Evolutionary conservation across 2,888 invertebrate genomes (phyloP).

Genomic region (Polydesmus complanatus): DNA sequence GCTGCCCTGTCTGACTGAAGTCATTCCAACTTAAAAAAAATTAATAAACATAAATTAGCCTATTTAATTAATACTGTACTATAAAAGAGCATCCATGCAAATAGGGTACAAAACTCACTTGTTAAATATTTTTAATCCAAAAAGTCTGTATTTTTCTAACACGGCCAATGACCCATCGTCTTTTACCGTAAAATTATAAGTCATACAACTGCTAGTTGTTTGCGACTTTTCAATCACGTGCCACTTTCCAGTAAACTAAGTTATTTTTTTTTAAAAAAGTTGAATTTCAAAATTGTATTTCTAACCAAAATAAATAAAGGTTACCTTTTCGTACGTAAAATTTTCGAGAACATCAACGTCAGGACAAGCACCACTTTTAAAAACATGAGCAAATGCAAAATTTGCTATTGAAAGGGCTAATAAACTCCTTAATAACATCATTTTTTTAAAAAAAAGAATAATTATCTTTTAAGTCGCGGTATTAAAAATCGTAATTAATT

Average conservation of each 20-base stretch:
- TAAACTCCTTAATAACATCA: too few species aligned
- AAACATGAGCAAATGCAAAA: constrained; percentile 44
- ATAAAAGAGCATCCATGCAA: too few species aligned
- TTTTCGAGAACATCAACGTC: constrained; percentile 54
- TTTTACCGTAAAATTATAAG: constrained; percentile 53
- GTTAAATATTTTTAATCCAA: constrained; percentile 5
- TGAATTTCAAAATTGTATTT: not conserved
- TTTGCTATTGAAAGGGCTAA: too few species aligned
- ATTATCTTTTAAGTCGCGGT: too few species aligned
- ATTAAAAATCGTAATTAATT: too few species aligned
- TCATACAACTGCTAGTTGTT: constrained; percentile 62
- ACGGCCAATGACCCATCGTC: constrained; percentile 37
- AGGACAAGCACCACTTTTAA: constrained; percentile 60
- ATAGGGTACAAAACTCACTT: too few species aligned
- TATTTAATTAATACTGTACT: too few species aligned
- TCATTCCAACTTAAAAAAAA: constrained; percentile 6
- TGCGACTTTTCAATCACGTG: constrained; percentile 69
- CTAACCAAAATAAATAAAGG: constrained; percentile 21
- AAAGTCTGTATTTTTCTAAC: not conserved
- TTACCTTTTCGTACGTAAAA: constrained; percentile 61
- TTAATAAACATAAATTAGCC: too few species aligned
- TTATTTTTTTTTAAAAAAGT: not conserved
- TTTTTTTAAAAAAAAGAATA: too few species aligned
- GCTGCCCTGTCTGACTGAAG: constrained; percentile 41
- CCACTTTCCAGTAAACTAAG: constrained; percentile 63